Evolutionary conservation across 2,113 vertebrate species (phyloP).

Genomic region (Sinosuthora webbiana): DNA sequence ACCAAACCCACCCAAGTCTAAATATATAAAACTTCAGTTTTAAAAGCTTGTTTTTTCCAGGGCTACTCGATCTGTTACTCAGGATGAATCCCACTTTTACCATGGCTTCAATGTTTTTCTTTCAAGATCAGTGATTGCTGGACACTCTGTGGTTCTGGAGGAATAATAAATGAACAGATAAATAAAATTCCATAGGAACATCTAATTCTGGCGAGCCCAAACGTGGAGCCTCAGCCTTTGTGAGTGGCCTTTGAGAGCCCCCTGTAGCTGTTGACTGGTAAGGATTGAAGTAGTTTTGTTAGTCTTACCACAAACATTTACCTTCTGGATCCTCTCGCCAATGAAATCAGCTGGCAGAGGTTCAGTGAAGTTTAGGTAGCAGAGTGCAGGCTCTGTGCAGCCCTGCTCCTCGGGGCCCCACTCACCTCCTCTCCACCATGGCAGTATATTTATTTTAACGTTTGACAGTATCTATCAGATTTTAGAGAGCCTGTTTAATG

Average conservation of each 20-base stretch:
- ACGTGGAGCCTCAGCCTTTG: neutral
- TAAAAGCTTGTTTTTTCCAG: neutral
- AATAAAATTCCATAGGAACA: neutral
- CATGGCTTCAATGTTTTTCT: neutral
- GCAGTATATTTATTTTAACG: conserved; percentile 25
- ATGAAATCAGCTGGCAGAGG: conserved; percentile 15
- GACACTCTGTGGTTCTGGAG: neutral
- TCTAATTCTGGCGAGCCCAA: neutral
- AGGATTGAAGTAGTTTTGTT: conserved; percentile 15
- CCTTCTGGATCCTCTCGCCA: conserved; percentile 10
- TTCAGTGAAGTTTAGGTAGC: conserved; percentile 3
- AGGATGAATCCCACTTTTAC: neutral
- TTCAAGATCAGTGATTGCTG: neutral
- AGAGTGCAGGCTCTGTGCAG: neutral
- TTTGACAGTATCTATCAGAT: conserved; percentile 56
- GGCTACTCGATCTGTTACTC: neutral
- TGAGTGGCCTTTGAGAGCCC: conserved; percentile 27
- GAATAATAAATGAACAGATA: neutral
- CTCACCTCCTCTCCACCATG: neutral
- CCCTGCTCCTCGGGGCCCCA: neutral
- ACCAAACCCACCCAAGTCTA: neutral
- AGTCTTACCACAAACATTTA: conserved; percentile 11
- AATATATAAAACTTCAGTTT: neutral
- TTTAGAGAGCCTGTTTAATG: conserved; percentile 61
- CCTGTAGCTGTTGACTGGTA: conserved; percentile 2